Base-by-base conservation (phyloP, 2,113 vertebrate species). In the Pelusios castaneus region DNA sequence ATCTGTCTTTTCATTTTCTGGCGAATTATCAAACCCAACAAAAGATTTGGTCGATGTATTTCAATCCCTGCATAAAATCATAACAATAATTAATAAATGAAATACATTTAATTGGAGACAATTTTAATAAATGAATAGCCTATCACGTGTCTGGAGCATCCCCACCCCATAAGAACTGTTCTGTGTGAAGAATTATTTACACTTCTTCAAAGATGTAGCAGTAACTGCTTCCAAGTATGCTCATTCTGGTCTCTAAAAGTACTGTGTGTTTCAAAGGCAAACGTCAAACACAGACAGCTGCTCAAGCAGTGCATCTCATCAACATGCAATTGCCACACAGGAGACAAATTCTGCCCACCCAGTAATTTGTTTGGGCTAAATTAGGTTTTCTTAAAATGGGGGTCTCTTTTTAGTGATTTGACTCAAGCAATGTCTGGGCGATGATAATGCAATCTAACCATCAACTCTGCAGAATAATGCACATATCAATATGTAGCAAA, bases 21-120 rank as follows among this genome's bases (percentile, higher is more conserved):
- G 70, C 99, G 99, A 96, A 99, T 99, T 89, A 99, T 98, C 86
- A 99, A 97, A 85, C 99, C 99, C 87, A 99, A 97, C 73, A 99
- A 98, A 13, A 99, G 98, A 97, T 99, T 99, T 92, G 98, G 98
- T 96, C 99, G 99, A 95, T 99, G 99, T 70, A 98, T 98, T 97
- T 99, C 99, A 94, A 99, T 98, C 43, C 99, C 99, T 99, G 97
- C 83, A 80, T 96, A 97, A 97, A 97, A 97, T 82, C 63, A 87
- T 82, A 97, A 95, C 29, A 97, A 47, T 47, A 95, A 87, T 96
- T 89, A 95, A 85, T 43, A 80, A 94, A 19, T 89, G 80, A 75
- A 43, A 73, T 67, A 11, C 70, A 7, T 58, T 93, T 85, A 41
- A 5, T 22, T 83, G 83, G 87, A 76, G 10, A 78, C 14, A 95